Base-by-base conservation (phyloP, 2,888 invertebrate genomes). In the Invenusta paracnida region DNA sequence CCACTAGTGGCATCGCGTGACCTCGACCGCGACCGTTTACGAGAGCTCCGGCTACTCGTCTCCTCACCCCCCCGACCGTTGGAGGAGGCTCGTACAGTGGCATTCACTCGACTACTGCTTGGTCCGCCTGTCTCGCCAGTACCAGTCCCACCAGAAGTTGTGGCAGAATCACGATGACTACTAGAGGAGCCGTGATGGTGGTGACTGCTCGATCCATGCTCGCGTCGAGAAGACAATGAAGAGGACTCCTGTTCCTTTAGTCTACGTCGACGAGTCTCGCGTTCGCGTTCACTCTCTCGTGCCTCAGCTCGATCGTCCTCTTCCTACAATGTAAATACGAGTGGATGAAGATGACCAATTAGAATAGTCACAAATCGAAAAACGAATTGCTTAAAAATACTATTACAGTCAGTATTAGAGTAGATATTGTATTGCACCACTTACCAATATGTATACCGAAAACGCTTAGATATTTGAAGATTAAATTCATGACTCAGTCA, bases 251-350 rank as follows among this genome's bases (percentile, higher is more conserved):
- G 17, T 73, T 73, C 73, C 23, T 2, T 5, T 17, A 48, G 48
- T 27, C 84, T 66, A 67, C 88, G 48, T 66, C 82, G 67, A 81
- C 27, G 30, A 25, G 28, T 29, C 83, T 89, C 89, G 25, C 87
- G 85, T 28, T 89, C 88, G 81, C 89, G 87, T 81, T 88, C 88
- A 29, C 88, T 89, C 73, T 87, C 90, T 90, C 85, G 89, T 87
- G 30, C 90, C 91, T 87, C 90, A 85, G 0, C 89, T 88, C 73
- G 67, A 23, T 84, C 85, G 88, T 89, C 89, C 88, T 89, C 88
- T 89, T 88, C 89, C 87, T 73, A 73, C 27, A 73, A 73, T 5
- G 73, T 17, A 23, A n/a, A 23, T 73, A 23, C 5, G 73, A 25
- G 73, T 73, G 73, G 73, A 23, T 48, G 48, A 11, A 17, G 5